Evolutionary conservation across 2,113 vertebrate species (phyloP).

Genomic region (Gasterosteus nipponicus): DNA sequence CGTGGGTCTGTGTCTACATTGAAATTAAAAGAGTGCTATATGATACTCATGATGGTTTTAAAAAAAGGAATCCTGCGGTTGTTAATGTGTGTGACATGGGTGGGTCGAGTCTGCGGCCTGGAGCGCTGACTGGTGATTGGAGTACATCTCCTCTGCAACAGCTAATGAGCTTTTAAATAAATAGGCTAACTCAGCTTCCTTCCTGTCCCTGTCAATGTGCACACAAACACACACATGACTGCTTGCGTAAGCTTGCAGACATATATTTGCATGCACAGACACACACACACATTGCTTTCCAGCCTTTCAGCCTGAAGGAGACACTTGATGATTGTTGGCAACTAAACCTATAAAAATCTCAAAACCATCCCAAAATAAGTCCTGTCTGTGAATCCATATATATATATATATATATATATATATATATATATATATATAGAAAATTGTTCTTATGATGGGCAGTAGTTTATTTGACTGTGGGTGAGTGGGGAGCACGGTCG

Average conservation of each 20-base stretch:
- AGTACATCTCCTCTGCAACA: conserved; percentile 40
- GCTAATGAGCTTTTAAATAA: conserved; percentile 59
- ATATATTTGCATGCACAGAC: not conserved
- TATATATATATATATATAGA: no score
- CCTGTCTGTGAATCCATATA: not conserved
- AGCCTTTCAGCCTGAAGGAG: not conserved
- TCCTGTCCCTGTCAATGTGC: conserved; percentile 29
- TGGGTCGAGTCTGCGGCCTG: conserved; percentile 15
- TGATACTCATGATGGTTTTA: conserved; percentile 8
- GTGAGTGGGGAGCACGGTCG: no score
- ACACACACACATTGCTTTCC: not conserved
- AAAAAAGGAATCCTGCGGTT: not conserved
- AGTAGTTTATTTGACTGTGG: not conserved
- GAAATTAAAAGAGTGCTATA: conserved; percentile 39
- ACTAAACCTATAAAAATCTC: not conserved
- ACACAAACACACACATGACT: conserved; percentile 17
- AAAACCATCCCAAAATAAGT: not conserved
- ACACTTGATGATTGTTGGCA: not conserved
- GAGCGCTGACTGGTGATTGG: conserved; percentile 33
- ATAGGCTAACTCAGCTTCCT: conserved; percentile 45
- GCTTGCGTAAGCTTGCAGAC: not conserved
- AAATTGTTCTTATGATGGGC: no score
- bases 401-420: no score
- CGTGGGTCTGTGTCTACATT: conserved; percentile 3
- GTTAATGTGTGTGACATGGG: conserved; percentile 16